Evolutionary conservation across 2,113 vertebrate species (phyloP).

Genomic region (Typhlomys cinereus): DNA sequence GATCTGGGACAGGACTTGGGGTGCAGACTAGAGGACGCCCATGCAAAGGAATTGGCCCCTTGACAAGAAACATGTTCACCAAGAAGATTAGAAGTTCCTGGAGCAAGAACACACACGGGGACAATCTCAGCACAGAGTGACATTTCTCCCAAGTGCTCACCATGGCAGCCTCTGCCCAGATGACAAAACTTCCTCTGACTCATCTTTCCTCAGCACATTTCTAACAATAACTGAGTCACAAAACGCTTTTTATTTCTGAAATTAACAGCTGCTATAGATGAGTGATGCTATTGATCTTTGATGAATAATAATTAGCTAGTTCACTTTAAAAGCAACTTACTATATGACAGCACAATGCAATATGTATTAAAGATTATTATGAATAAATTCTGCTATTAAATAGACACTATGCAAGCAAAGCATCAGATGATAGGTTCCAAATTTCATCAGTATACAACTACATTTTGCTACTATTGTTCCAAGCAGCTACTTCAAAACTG

Average conservation of each 20-base stretch:
- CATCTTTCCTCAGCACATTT: background rate
- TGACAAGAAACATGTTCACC: background rate
- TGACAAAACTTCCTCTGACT: background rate
- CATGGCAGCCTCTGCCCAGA: background rate
- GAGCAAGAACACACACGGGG: background rate
- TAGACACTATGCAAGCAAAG: background rate
- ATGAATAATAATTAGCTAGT: background rate
- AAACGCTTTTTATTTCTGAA: slow-evolving; percentile 14
- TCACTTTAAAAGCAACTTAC: slow-evolving; percentile 12
- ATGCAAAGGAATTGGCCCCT: background rate
- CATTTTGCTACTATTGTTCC: background rate
- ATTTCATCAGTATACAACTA: background rate
- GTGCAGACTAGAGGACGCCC: background rate
- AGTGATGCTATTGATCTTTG: background rate
- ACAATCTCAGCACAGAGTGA: background rate
- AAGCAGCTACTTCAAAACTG: background rate
- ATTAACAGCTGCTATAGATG: background rate
- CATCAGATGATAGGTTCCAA: background rate
- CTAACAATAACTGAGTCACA: background rate
- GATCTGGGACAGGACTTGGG: background rate
- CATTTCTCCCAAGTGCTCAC: background rate
- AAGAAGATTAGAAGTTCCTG: slow-evolving; percentile 25
- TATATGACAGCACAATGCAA: background rate
- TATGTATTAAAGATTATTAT: background rate
- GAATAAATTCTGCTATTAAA: background rate